Conservation (phyloP, 2,888 invertebrate genomes). For the Formica aserva region DNA sequence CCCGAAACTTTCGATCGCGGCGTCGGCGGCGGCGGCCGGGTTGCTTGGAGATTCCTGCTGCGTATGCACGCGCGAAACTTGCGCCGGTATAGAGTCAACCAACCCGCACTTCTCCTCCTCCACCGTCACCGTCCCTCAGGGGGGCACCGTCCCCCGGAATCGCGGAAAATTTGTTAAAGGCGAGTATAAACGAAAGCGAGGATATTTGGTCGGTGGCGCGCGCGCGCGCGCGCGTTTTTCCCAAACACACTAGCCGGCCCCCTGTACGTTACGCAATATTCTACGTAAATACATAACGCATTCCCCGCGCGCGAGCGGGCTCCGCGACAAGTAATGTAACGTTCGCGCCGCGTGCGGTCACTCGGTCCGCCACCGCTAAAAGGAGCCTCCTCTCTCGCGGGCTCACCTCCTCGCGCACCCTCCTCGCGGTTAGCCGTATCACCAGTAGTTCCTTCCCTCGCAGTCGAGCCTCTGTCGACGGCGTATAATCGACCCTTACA, state of each 20-base stretch:
- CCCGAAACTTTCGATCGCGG: slow-evolving; percentile 67
- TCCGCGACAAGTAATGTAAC: slow-evolving; percentile 64
- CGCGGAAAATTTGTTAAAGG: not conserved
- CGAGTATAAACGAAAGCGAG: not conserved
- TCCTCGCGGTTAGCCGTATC: not conserved
- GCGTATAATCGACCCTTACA: slow-evolving; percentile 31
- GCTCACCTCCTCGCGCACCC: slow-evolving; percentile 55
- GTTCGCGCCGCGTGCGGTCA: slow-evolving; percentile 60
- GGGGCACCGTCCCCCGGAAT: not conserved
- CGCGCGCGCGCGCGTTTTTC: slow-evolving; percentile 63
- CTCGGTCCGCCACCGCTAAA: slow-evolving; percentile 51
- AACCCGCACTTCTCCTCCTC: not conserved
- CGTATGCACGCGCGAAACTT: slow-evolving; percentile 68
- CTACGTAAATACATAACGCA: slow-evolving; percentile 83
- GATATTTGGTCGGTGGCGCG: not conserved
- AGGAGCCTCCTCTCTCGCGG: slow-evolving; percentile 57
- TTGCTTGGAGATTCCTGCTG: slow-evolving; percentile 66
- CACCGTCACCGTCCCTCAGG: not conserved
- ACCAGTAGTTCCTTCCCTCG: slow-evolving; percentile 17
- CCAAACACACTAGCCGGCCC: slow-evolving; percentile 77
- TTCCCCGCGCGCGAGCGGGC: slow-evolving; percentile 61
- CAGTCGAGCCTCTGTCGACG: slow-evolving; percentile 7
- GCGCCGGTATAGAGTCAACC: slow-evolving; percentile 71
- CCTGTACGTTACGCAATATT: slow-evolving; percentile 83
- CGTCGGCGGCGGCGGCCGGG: slow-evolving; percentile 55